Evolutionary conservation across 2,888 invertebrate species (phyloP), one percentile per base, ranked within the genome.

Genomic region (Paralinhomoeus sp.): DNA sequence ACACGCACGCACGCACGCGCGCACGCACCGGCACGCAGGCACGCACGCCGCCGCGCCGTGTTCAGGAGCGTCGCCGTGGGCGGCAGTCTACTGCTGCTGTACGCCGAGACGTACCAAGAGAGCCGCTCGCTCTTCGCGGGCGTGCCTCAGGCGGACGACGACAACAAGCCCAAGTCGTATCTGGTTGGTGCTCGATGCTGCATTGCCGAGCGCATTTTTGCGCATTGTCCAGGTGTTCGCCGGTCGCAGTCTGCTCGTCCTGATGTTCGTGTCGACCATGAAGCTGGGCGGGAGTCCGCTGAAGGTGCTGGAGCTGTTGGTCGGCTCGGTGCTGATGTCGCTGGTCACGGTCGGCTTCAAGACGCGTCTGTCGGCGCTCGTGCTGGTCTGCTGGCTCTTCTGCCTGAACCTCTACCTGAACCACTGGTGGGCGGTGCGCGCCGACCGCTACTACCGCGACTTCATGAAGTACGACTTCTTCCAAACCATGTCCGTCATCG

Each of bases 381-480:
- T 87, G 61, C 73, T 99, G 51, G 91, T 93, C 42, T 64, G 80
- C 41, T 76, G 93, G 67, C 73, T 99, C 43, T 59, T 59, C 50
- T 31, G 77, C 39, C 75, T 97, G 57, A 99, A 99, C 69, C 73
- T 93, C 53, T 93, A 89, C 67, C 82, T 89, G 68, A 97, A 99
- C 66, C 83, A 87, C 51, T 99, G 87, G 83, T 97, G 97, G 97
- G 74, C 75, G 57, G 79, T 93, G 62, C 87, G 91, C 3, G 74
- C 80, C 7, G 81, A 87, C 67, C 85, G 85, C 60, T 89, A 91
- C 44, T 77, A 93, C 55, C 73, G 97, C 64, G 97, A 99, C 71
- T 99, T 97, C 72, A 77, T 99, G 54, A 99, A 99, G 73, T 99
- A 99, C 63, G 97, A 99, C 69, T 99, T 99, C 73, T 80, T 80